A percentile compares a stretch with the other conserved stretches of the same genome.
Conservation (phyloP, 2,113 vertebrate genomes). For the Asarcornis scutulata region DNA sequence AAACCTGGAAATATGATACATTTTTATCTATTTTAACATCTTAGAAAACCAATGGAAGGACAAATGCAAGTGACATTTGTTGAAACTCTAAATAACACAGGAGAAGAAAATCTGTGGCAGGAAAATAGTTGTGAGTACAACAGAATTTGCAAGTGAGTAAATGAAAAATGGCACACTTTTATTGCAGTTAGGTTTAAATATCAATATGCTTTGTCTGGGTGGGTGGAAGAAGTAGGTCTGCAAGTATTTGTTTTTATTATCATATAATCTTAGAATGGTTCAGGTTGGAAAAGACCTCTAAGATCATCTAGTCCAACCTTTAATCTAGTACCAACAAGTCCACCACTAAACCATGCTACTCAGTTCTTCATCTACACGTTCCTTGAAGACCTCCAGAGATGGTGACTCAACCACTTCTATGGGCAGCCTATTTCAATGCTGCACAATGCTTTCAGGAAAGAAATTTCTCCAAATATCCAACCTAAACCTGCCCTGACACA, state of each 20-base stretch:
- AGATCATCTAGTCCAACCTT: too few species aligned
- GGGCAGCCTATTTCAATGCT: too few species aligned
- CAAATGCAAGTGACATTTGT: background rate
- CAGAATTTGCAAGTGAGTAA: background rate
- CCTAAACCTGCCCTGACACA: too few species aligned
- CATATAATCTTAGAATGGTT: too few species aligned
- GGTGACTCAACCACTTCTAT: too few species aligned
- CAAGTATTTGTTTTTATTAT: background rate
- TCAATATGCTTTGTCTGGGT: background rate
- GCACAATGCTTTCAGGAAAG: too few species aligned
- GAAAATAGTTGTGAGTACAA: background rate
- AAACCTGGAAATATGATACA: background rate
- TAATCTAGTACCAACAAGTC: too few species aligned
- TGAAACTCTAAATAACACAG: background rate
- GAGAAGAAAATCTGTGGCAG: background rate
- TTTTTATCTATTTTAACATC: background rate
- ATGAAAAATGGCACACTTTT: background rate
- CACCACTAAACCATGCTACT: too few species aligned
- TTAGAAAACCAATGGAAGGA: background rate
- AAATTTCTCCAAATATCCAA: too few species aligned
- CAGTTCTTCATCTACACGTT: too few species aligned
- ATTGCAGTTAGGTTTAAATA: background rate
- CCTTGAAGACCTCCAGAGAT: too few species aligned
- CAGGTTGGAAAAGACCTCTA: too few species aligned
- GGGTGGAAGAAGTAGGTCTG: background rate